phyloP scores from a whole-genome alignment of 2,113 vertebrate genomes.

The Psilopsiagon aymara region DNA sequence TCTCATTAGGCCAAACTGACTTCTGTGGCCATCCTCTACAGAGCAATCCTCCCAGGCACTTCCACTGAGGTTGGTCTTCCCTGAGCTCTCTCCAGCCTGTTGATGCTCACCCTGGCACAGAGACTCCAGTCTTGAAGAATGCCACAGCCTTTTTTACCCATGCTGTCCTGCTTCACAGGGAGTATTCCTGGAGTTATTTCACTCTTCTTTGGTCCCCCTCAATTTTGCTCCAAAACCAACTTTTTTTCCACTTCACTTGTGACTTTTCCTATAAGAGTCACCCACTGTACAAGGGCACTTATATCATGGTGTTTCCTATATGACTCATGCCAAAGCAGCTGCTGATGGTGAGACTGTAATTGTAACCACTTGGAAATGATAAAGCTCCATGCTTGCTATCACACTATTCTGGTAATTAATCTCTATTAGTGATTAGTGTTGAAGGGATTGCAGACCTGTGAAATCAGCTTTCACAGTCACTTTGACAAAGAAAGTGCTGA shows the following conservation, averaged over 20 bases:
- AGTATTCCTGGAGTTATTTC: not conserved
- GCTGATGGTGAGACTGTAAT: not conserved
- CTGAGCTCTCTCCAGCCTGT: not conserved
- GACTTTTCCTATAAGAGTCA: not conserved
- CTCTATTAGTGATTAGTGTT: not conserved
- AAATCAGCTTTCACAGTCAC: not conserved
- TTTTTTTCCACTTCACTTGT: not conserved
- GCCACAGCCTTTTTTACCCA: not conserved
- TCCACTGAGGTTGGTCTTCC: accelerated
- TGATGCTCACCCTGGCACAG: no score
- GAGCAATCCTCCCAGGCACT: not conserved
- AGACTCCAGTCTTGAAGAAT: not conserved
- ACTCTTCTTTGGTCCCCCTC: not conserved
- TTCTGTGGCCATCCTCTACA: not conserved
- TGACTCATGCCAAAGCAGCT: not conserved
- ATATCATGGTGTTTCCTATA: not conserved
- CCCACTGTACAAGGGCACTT: not conserved
- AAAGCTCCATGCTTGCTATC: not conserved
- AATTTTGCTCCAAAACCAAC: not conserved
- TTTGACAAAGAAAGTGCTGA: not conserved
- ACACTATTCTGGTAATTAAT: not conserved
- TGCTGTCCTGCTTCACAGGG: not conserved
- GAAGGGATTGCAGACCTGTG: not conserved
- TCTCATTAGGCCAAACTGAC: not conserved
- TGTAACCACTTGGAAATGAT: not conserved